These are phyloP conservation scores for Tetrao urogallus DNA, from an alignment of 2,113 vertebrate species.

Conservation along the genomic window DNA sequence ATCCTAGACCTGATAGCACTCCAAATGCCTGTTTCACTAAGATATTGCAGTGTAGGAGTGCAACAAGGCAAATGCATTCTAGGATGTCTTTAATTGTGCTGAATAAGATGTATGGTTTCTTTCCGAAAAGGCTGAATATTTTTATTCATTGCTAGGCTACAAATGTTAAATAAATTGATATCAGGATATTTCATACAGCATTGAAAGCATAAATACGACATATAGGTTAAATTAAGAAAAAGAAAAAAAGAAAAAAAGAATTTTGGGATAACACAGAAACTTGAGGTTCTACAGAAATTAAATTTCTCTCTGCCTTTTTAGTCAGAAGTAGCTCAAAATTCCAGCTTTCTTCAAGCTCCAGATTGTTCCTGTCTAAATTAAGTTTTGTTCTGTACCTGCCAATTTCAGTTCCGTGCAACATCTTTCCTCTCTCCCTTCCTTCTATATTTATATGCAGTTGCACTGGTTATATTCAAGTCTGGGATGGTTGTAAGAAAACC, in stretches of 20 bases:
- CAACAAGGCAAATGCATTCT: too few species aligned
- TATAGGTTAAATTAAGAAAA: background rate
- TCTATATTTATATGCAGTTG: background rate
- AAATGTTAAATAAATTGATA: background rate
- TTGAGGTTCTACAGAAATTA: background rate
- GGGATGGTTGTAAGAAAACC: background rate
- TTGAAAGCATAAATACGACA: background rate
- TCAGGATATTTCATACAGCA: background rate
- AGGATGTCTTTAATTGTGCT: too few species aligned
- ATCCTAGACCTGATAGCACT: too few species aligned
- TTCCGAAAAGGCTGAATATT: background rate
- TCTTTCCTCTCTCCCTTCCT: background rate
- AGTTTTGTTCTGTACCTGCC: background rate
- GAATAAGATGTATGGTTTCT: background rate
- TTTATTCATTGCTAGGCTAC: background rate
- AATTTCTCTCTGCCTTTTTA: background rate
- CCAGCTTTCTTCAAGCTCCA: background rate
- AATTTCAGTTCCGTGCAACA: background rate
- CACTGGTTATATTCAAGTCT: accelerated
- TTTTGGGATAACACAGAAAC: background rate
- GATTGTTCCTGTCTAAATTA: background rate
- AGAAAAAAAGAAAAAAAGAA: background rate
- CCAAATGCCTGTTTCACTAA: too few species aligned
- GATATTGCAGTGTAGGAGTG: too few species aligned
- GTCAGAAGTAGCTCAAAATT: accelerated